A percentile compares a stretch with the other conserved stretches of the same genome.
phyloP scores from a whole-genome alignment of 2,888 invertebrate genomes.

The Stegophylla sp. region DNA sequence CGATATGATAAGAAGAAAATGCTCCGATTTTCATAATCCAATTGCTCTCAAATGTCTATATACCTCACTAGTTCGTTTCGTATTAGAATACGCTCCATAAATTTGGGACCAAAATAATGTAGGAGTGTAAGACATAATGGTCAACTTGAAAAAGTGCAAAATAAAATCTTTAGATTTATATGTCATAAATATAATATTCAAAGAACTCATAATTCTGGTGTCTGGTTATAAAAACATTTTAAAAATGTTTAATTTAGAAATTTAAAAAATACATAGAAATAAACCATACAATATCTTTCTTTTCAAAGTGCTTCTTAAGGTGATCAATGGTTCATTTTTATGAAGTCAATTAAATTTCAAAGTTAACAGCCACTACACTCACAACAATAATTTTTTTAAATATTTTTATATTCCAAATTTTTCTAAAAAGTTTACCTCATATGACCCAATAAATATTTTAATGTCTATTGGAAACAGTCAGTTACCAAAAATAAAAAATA shows the following conservation, averaged over 20 bases:
- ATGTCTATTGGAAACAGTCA: background rate
- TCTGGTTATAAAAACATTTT: conserved; percentile 1
- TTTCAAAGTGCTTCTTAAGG: background rate
- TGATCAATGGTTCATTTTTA: conserved; percentile 7
- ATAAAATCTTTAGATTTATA: conserved; percentile 20
- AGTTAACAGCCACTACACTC: background rate
- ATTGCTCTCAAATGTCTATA: conserved; percentile 11
- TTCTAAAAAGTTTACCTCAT: background rate
- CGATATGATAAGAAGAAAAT: conserved; percentile 17
- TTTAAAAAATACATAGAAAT: background rate
- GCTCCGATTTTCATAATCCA: conserved; percentile 14
- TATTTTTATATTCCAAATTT: background rate
- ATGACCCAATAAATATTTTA: background rate
- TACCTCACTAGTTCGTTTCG: conserved; percentile 11
- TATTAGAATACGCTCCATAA: conserved; percentile 19
- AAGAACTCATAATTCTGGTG: conserved; percentile 3
- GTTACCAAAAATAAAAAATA: background rate
- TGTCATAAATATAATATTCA: conserved; percentile 17
- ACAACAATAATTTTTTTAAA: background rate
- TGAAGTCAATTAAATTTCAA: background rate
- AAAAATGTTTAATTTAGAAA: conserved; percentile 10
- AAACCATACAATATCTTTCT: background rate
- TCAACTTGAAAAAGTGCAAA: conserved; percentile 19
- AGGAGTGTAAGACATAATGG: conserved; percentile 2
- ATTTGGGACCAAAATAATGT: conserved; percentile 11